Evolutionary conservation across 37 sponge, comb jelly and placozoan genomes (phyloP), one percentile per base, ranked within the genome.

Genomic region (Hormiphora californensis): DNA sequence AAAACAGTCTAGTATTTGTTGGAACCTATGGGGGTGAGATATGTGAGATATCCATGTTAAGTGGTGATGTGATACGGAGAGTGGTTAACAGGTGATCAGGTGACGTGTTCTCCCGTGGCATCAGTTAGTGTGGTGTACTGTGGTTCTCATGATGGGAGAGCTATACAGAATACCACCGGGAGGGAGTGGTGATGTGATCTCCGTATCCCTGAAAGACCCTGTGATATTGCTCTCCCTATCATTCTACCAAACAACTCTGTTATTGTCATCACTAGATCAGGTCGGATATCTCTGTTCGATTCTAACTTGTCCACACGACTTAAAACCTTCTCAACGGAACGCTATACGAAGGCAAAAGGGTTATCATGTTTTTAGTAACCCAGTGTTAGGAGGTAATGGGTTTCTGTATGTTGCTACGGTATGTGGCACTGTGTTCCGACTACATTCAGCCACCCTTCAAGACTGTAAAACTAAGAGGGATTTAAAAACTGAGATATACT

Each of bases 121-220:
- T 17, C 31, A 7, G 21, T 46, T 32, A 28, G 30, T 57, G 61
- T 5, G 7, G 81, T 73, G 8, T 73, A 32, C 46, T 73, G 81
- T 73, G 81, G 81, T 8, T 73, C 81, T 28, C 81, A 73, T 28
- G 81, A 73, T 40, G 81, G 81, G 2, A 73, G 22, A 41, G n/a
- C n/a, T n/a, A n/a, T n/a, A n/a, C n/a, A n/a, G n/a, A n/a, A n/a
- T 57, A 12, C 7, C 61, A 5, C 23, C 61, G n/a, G 30, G n/a
- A 12, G 5, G n/a, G 9, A 30, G 27, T 21, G 17, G 3, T 5
- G 61, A 30, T 4, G 7, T 12, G 7, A 57, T 30, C 23, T 4
- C n/a, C 23, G n/a, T 57, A 5, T 5, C n/a, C 3, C 7, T 30
- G 3, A 40, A 41, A 73, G n/a, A n/a, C n/a, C n/a, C n/a, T n/a